A percentile compares a stretch with the other conserved stretches of the same genome.
phyloP scores from a whole-genome alignment of 2,113 vertebrate genomes.

The Trogon surrucura region DNA sequence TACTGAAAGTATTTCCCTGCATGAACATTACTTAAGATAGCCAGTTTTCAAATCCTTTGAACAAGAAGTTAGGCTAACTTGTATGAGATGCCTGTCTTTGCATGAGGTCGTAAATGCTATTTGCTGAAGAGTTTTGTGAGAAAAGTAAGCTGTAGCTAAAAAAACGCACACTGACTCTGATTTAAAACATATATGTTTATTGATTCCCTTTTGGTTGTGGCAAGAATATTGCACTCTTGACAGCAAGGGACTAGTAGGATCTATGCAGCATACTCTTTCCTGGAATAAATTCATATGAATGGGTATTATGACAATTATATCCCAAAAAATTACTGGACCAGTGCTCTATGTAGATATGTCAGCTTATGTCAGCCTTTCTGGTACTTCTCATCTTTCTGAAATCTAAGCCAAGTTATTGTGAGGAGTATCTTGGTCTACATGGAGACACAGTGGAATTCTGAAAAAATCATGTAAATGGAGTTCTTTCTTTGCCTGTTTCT shows the following conservation, averaged over 20 bases:
- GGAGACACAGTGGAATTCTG: background rate
- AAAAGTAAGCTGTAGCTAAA: conserved; percentile 52
- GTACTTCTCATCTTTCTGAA: background rate
- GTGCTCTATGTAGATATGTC: background rate
- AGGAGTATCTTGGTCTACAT: background rate
- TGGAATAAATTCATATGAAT: background rate
- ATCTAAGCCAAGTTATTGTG: background rate
- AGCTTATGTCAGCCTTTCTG: background rate
- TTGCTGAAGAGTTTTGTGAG: conserved; percentile 35
- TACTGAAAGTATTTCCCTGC: conserved; percentile 18
- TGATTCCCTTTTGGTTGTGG: conserved; percentile 42
- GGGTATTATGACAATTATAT: background rate
- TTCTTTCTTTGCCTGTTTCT: background rate
- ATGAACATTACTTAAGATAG: conserved; percentile 42
- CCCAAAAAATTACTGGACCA: background rate
- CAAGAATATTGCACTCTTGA: conserved; percentile 25
- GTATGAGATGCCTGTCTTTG: background rate
- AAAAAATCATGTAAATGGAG: background rate
- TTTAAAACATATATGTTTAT: conserved; percentile 37
- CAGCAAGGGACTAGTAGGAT: conserved; percentile 36
- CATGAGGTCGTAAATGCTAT: background rate
- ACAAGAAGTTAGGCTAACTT: conserved; percentile 17
- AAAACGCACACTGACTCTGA: conserved; percentile 35
- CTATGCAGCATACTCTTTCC: background rate
- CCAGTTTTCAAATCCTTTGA: conserved; percentile 66